Evolutionary conservation across 1,140 invertebrate genomes (phyloP).

Genomic region (Planococcus citri): DNA sequence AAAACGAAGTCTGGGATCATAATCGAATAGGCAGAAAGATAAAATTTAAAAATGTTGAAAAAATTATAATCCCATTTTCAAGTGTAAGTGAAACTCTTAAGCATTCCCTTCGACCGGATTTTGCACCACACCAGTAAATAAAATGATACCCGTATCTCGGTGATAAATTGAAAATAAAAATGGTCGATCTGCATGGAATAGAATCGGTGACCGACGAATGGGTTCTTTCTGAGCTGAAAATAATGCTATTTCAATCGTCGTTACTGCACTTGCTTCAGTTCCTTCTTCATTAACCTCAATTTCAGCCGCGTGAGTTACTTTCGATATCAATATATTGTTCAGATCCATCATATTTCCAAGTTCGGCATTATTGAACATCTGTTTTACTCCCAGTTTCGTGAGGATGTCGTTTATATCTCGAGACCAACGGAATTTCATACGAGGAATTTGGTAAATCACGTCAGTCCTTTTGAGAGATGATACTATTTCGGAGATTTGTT

Average conservation of each 20-base stretch:
- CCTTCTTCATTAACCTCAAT: not conserved
- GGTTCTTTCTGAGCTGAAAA: not conserved
- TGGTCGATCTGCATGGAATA: not conserved
- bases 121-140: not conserved
- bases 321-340: not conserved
- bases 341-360: not conserved
- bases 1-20: no score
- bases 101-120: not conserved
- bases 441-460: not conserved
- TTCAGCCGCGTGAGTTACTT: not conserved
- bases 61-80: no score
- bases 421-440: not conserved
- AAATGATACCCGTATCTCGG: not conserved
- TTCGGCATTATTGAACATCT: not conserved
- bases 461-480: not conserved
- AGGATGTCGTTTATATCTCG: not conserved
- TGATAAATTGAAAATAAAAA: not conserved
- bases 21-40: no score
- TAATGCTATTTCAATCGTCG: not conserved
- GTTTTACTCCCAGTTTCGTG: not conserved
- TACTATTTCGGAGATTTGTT: not conserved
- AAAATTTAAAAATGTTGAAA: no score
- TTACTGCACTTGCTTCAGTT: not conserved
- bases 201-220: not conserved
- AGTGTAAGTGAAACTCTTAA: not conserved